These are phyloP conservation scores for Pomatostomus ruficeps DNA, from an alignment of 2,113 vertebrate species.

Conservation along the genomic window DNA sequence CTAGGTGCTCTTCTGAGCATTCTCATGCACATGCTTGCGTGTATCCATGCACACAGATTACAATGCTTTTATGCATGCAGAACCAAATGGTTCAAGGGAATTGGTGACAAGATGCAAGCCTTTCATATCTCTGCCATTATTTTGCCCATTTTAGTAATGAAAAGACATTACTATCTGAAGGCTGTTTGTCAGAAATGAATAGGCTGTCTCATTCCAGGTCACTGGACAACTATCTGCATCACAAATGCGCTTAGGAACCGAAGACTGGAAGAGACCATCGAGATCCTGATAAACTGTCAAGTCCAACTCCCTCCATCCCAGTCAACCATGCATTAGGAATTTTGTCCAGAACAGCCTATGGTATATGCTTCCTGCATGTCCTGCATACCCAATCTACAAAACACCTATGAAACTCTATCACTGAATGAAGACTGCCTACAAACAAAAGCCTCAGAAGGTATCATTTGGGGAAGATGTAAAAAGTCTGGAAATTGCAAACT, in stretches of 20 bases:
- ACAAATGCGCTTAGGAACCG: not conserved
- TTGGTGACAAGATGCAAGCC: not conserved
- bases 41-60: not conserved
- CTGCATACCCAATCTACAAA: not conserved
- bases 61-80: not conserved
- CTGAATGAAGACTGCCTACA: not conserved
- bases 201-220: conserved; percentile 31
- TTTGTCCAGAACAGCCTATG: not conserved
- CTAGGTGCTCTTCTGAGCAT: not conserved
- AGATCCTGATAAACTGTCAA: not conserved
- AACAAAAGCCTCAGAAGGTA: not conserved
- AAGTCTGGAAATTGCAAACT: not conserved
- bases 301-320: not conserved
- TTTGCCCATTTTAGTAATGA: conserved; percentile 7
- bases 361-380: not conserved
- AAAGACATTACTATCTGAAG: conserved; percentile 39
- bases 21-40: rapidly evolving
- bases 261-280: not conserved
- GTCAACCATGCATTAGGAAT: not conserved
- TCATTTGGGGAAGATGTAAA: not conserved
- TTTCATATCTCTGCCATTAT: conserved; percentile 17
- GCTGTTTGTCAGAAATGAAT: conserved; percentile 52
- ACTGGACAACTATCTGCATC: conserved; percentile 15
- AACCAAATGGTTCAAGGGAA: not conserved
- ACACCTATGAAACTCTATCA: not conserved